Conservation (phyloP, 2,113 vertebrate species). For the Otolemur garnettii region DNA sequence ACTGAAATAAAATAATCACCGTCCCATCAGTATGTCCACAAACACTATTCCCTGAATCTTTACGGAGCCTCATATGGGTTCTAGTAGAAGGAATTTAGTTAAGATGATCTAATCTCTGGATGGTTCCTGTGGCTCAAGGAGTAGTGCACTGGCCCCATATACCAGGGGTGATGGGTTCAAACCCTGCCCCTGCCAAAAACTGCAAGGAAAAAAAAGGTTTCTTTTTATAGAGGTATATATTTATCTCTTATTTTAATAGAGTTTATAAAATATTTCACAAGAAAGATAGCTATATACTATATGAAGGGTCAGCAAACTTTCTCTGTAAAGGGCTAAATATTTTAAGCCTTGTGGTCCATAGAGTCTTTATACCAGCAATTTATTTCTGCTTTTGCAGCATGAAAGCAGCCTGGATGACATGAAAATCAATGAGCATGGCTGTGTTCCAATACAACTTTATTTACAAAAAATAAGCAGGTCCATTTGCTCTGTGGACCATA, state of each 20-base stretch:
- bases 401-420: neutral
- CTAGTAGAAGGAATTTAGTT: neutral
- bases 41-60: neutral
- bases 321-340: neutral
- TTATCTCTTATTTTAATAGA: neutral
- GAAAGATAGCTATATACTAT: neutral
- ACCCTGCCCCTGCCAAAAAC: too few species aligned
- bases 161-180: too few species aligned
- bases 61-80: neutral
- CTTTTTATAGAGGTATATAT: neutral
- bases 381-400: neutral
- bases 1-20: neutral
- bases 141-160: too few species aligned
- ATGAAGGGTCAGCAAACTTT: neutral
- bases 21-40: neutral
- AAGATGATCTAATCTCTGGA: neutral
- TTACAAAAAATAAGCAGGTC: neutral
- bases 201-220: neutral
- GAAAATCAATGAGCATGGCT: neutral
- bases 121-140: too few species aligned
- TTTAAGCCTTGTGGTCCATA: neutral
- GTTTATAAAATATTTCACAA: constrained; percentile 43
- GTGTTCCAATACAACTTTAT: constrained; percentile 47
- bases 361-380: neutral
- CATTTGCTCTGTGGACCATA: neutral